These are phyloP conservation scores for Poecilia gillii DNA, from an alignment of 2,797 vertebrate species.

Conservation along the genomic window DNA sequence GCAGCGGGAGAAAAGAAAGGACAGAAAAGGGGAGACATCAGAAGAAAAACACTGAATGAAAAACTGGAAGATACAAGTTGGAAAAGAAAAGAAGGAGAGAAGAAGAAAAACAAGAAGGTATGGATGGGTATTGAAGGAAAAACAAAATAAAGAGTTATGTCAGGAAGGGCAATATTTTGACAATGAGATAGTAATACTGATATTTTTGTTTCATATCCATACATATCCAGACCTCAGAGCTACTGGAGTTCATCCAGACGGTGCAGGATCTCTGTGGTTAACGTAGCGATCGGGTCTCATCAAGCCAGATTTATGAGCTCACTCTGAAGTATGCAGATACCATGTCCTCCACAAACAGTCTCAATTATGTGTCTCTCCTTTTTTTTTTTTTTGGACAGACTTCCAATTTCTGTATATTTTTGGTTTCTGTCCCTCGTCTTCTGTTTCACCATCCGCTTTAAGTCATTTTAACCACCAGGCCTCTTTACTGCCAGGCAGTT, in stretches of 20 bases:
- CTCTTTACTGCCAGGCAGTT: slow-evolving; percentile 44
- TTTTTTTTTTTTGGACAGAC: slow-evolving; percentile 15
- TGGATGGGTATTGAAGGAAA: background rate
- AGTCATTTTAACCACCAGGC: slow-evolving; percentile 13
- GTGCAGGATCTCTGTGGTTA: background rate
- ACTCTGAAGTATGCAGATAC: slow-evolving; percentile 12
- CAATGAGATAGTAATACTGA: background rate
- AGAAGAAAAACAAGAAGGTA: background rate
- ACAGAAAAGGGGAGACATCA: background rate
- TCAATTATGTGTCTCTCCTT: slow-evolving; percentile 30
- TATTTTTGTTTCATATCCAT: background rate
- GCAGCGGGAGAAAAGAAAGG: background rate
- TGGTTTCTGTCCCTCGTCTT: slow-evolving; percentile 22
- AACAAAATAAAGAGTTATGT: background rate
- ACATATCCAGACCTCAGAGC: background rate
- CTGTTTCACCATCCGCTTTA: slow-evolving; percentile 19
- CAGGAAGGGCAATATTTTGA: background rate
- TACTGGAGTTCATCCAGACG: background rate
- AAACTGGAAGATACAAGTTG: background rate
- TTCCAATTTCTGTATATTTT: slow-evolving; percentile 18
- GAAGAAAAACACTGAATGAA: background rate
- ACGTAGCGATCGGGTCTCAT: background rate
- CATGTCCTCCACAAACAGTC: slow-evolving; percentile 27
- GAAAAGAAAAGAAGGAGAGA: background rate
- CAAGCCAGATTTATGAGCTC: slow-evolving; percentile 6